Evolutionary conservation across 2,888 invertebrate species (phyloP), one percentile per base, ranked within the genome.

Genomic region (Plagodis dolabraria): DNA sequence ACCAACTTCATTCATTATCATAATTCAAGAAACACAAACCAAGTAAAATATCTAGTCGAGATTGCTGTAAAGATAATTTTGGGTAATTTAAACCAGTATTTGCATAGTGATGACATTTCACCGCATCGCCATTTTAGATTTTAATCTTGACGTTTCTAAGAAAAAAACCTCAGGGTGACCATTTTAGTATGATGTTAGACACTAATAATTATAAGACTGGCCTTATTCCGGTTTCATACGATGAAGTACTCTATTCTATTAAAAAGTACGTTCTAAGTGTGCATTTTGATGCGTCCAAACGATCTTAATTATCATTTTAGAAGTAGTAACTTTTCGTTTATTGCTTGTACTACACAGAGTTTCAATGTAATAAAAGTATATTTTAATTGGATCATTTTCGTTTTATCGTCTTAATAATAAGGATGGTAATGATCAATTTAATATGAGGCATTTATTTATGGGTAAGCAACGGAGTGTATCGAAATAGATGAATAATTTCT

Each of bases 31-130:
- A 90, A 87, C 78, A 76, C 78, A 22, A 22, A 22, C 22, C 22
- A 75, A 82, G 79, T 79, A 80, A 82, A 81, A 83, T 79, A 80
- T 83, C 83, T 85, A 84, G 76, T 78, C 72, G 75, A 81, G 88
- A 91, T 90, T 76, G 82, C 79, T 80, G 83, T 86, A 79, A 83
- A 88, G 87, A 90, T 91, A 60, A 86, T 47, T 77, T 80, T 76
- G 67, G 64, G 84, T 78, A 86, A 88, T 87, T 87, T 89, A 82
- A 83, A 79, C 73, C 70, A 53, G 72, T 86, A 87, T 91, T 89
- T 87, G 89, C 89, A 85, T 90, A 85, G 84, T 74, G 86, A 84
- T 81, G 86, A 83, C 86, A 80, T 84, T 83, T 81, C 72, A 49
- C 70, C 62, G 70, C 70, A 61, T 82, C 80, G 86, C 87, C 81